Base-by-base conservation (phyloP, 2,797 vertebrate genomes). In the Lophotriccus pileatus region DNA sequence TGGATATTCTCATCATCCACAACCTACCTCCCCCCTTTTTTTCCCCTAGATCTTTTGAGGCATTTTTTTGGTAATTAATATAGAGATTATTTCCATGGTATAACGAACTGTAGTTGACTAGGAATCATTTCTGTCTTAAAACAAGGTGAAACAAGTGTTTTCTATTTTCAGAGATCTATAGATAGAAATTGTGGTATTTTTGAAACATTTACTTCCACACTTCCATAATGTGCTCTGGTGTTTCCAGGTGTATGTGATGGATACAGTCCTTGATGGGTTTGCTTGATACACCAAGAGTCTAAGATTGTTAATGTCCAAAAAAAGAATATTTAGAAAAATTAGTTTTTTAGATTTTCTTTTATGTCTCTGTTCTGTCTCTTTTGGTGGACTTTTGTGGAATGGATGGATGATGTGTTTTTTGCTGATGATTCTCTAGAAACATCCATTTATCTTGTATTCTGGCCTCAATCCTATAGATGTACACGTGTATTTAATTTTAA, bases 401-500 rank as follows among this genome's bases (percentile, higher is more conserved):
- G 72, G 84, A 96, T 93, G 76, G 93, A 95, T 96, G 18, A 96
- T 85, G 89, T 87, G 68, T 10, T 74, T 89, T 89, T 60, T 72
- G 76, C 93, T 93, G 78, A 89, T 59, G 78, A 89, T 85, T 85
- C 81, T 70, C 75, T 50, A 80, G 64, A 66, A 93, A 87, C 74
- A 92, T 81, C 68, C 72, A 93, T 95, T 94, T 85, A 58, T 95
- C 86, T 93, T 70, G 66, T 76, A 76, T 69, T 37, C 74, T 64
- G 70, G 49, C 84, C 78, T 90, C 81, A 83, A 25, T 80, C 68
- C 62, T 92, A 56, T 90, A 90, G 94, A 92, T 87, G 87, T 84
- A 87, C 89, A 94, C 75, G 19, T 94, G 92, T 59, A 21, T 94
- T 94, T 92, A 79, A 94, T 95, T 95, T 95, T 52, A 84, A 94